phyloP scores from a whole-genome alignment of 1,140 invertebrate species.

The Physella acuta region DNA sequence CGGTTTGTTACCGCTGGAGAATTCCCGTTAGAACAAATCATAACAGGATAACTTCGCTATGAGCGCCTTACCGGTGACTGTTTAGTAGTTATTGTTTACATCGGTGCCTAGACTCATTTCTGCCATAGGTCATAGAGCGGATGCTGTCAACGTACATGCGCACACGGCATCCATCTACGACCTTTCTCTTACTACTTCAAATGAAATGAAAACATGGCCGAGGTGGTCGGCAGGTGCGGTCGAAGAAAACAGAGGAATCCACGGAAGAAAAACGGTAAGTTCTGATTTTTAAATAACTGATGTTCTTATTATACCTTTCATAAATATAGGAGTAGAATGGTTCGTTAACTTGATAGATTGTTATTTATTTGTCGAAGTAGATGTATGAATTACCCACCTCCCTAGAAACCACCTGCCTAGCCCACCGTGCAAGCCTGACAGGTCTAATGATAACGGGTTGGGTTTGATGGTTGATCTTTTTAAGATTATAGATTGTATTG shows the following conservation, averaged over 20 bases:
- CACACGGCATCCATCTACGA: slow-evolving; percentile 28
- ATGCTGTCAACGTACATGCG: slow-evolving; percentile 38
- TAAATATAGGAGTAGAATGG: too few species aligned
- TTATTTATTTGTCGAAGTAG: background rate
- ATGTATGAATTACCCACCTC: too few species aligned
- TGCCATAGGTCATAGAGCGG: slow-evolving; percentile 27
- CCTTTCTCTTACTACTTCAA: slow-evolving; percentile 23
- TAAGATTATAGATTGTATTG: background rate
- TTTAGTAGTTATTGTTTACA: background rate
- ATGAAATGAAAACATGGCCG: slow-evolving; percentile 38
- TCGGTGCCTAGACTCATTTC: background rate
- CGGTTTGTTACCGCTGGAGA: background rate
- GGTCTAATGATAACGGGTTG: slow-evolving; percentile 17
- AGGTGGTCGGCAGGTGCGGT: slow-evolving; percentile 35
- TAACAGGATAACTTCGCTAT: background rate
- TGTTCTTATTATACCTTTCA: too few species aligned
- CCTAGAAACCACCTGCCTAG: slow-evolving; percentile 15
- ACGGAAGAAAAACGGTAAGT: slow-evolving; percentile 35
- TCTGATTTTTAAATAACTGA: too few species aligned
- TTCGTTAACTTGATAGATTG: background rate
- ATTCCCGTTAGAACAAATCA: slow-evolving; percentile 24
- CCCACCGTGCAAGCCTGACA: background rate
- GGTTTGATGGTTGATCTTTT: background rate
- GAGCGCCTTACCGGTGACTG: slow-evolving; percentile 9
- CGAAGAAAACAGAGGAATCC: slow-evolving; percentile 36